Percentiles rank a stretch among this genome's conserved stretches.
Evolutionary conservation across 23 tunicate genomes (phyloP).

Genomic region (Diplosoma virens): DNA sequence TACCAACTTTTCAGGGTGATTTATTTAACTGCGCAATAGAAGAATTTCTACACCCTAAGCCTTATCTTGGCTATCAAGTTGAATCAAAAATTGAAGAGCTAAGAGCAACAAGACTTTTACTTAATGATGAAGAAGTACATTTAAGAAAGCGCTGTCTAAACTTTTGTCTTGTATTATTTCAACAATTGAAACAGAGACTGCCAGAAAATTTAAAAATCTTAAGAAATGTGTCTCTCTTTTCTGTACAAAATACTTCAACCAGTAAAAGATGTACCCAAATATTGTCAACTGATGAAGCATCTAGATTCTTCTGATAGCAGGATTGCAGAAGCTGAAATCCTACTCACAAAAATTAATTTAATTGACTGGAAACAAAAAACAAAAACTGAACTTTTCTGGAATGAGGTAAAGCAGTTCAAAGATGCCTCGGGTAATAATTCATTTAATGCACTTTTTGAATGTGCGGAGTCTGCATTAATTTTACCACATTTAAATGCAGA

Average conservation of each 20-base stretch:
- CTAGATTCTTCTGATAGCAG: neutral
- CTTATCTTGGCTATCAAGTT: neutral
- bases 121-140: neutral
- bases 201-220: neutral
- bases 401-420: neutral
- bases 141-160: neutral
- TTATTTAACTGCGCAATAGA: neutral
- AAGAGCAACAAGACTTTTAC: neutral
- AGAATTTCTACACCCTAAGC: neutral
- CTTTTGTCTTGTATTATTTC: neutral
- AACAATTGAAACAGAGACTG: neutral
- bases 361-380: neutral
- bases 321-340: neutral
- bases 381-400: neutral
- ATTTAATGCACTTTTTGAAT: neutral
- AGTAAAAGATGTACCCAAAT: neutral
- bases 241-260: neutral
- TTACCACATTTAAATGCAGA: conserved; percentile 2
- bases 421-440: conserved; percentile 5
- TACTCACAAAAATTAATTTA: conserved; percentile 1
- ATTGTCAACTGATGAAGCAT: neutral
- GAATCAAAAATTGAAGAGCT: neutral
- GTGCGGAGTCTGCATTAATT: neutral
- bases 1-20: neutral
- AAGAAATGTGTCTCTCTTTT: neutral